Base-by-base conservation (phyloP, 2,888 invertebrate genomes). In the Odontocolon sp. region DNA sequence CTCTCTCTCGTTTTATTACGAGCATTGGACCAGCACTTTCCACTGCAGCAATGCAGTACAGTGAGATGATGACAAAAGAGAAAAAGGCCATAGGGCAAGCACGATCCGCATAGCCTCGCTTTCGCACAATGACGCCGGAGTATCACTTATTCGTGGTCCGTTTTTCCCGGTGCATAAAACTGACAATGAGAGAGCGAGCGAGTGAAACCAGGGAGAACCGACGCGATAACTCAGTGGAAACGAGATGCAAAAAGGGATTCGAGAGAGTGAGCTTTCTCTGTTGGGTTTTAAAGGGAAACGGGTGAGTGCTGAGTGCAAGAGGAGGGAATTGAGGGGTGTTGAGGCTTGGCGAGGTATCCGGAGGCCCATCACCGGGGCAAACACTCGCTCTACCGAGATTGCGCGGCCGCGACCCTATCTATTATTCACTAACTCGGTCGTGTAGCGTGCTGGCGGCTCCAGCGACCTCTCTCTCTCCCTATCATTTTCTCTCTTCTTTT, bases 71-170 rank as follows among this genome's bases (percentile, higher is more conserved):
- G 16, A n/a, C 18, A 31, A 18, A n/a, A 45, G 18, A 16, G 28
- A 47, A 21, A 9, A 18, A 14, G 64, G 64, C 59, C 45, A 42
- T 28, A n/a, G 33, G 21, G 6, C 9, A 14, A 42, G 18, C 42
- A 21, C 61, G 36, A 11, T 69, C 40, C 42, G 40, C 36, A 50
- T 28, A 50, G 50, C 14, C 26, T 9, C 66, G 52, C 18, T 42
- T 54, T 54, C 33, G 71, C 80, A 89, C 87, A 89, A 89, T 87
- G 80, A 75, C 69, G 77, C 81, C 80, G 78, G 38, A 18, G 83
- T 86, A 89, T 89, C 87, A 88, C 86, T 89, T 89, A 89, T 89
- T 89, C 88, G 87, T 87, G 85, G 82, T 86, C 85, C 84, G 84
- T 84, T 89, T 88, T 87, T 83, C 4, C 82, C 61, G 64, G 74